phyloP scores from a whole-genome alignment of 1,140 invertebrate genomes.

The Notospermus geniculatus region DNA sequence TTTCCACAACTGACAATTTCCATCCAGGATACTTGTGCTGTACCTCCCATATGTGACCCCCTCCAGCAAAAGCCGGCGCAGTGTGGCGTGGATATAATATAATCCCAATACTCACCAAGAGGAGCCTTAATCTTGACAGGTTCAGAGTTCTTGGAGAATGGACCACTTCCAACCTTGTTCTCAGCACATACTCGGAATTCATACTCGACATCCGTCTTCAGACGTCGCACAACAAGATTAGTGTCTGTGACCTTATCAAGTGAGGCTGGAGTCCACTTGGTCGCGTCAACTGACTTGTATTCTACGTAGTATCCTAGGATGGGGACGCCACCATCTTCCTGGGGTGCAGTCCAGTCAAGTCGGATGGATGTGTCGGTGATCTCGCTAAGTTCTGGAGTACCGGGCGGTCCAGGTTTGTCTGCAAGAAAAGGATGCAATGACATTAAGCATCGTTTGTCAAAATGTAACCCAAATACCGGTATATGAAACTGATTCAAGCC shows the following conservation, averaged over 20 bases:
- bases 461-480: too few relatives aligned
- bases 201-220: conserved; percentile 27
- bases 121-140: conserved; percentile 79
- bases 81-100: background rate
- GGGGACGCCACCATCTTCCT: conserved; percentile 93
- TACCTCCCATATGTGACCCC: background rate
- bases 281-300: background rate
- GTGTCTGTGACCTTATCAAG: conserved; percentile 70
- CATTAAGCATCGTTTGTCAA: too few relatives aligned
- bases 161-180: conserved; percentile 93
- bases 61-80: background rate
- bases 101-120: conserved; percentile 9
- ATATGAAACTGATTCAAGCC: too few relatives aligned
- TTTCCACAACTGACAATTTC: too few relatives aligned
- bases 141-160: conserved; percentile 78
- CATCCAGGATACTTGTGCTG: background rate
- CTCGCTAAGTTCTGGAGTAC: conserved; percentile 63
- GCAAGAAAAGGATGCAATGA: conserved; percentile 14
- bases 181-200: conserved; percentile 53
- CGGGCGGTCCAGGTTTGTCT: conserved; percentile 72
- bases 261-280: conserved; percentile 88
- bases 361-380: background rate
- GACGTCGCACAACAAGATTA: conserved; percentile 68
- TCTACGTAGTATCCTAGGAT: conserved; percentile 54
- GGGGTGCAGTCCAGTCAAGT: conserved; percentile 81